Base-by-base conservation (phyloP, 2,888 invertebrate genomes). In the Campopleginae sp. region DNA sequence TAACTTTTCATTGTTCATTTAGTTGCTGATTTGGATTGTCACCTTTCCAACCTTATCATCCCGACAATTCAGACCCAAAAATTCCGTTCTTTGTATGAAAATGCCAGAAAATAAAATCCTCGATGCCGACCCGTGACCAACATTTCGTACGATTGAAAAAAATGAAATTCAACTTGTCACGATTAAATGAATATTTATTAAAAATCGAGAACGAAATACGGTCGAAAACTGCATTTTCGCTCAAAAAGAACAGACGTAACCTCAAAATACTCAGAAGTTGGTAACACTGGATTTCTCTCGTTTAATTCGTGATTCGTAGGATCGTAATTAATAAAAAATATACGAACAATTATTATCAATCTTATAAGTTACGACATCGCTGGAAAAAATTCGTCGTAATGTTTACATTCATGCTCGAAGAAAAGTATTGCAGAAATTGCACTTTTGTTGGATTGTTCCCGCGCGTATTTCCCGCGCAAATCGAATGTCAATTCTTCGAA, bases 21-120 rank as follows among this genome's bases (percentile, higher is more conserved):
- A 17, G 46, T 68, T 68, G 68, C 68, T 68, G 44, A 68, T 68
- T 68, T 68, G 68, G 27, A 46, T 68, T 19, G 46, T 17, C n/a
- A 23, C 7, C 17, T 46, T 68, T 31, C 19, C 17, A 23, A 23
- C 42, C 14, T 2, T 58, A 27, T 8, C 17, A 17, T 5, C n/a
- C 31, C 17, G 42, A 66, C 12, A 42, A 42, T 42, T 42, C 42
- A 0, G 19, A 6, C 4, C 42, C 1, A 10, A 66, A 23, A 23
- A 23, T 33, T 1, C 2, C 12, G 12, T 58, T 58, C 27, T 27
- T 14, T 14, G 1, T 27, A 27, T 27, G 12, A 27, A 14, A 54
- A 27, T 27, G 8, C 8, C 19, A 0, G 1, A 23, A 14, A 27
- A 58, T 58, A 1, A 58, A 58, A 58, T 14, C 27, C 14, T 14